Evolutionary conservation across 2,888 invertebrate species (phyloP), one percentile per base, ranked within the genome.

Genomic region (Sturmia bella): DNA sequence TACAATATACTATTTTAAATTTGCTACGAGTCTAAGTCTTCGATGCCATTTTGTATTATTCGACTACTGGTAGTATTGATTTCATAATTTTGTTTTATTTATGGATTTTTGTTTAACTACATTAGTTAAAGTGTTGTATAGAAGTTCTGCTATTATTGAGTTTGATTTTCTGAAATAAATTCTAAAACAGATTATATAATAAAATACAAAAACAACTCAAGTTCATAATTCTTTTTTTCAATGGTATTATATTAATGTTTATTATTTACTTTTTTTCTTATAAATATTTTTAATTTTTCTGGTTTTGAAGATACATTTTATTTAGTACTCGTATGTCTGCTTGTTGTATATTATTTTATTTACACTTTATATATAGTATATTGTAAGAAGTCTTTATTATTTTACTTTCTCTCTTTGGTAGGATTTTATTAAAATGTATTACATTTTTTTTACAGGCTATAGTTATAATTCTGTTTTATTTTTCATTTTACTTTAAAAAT

Each of bases 21-120:
- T 56, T n/a, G 13, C 54, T 64, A 70, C 56, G 54, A 77, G 56
- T 77, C 77, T 77, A 66, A 69, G 76, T 77, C 56, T 81, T 77
- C 77, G 77, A 77, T 81, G 73, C 52, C 59, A 37, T 70, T n/a
- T 50, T 63, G 39, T 64, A 63, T 1, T 32, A 7, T 15, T 69
- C 52, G 7, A 32, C 41, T 57, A 72, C 50, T 72, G 45, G 61
- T 78, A 76, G 56, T 59, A 41, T 59, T 54, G 24, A 52, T n/a
- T 50, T 43, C n/a, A 19, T 61, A 15, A 32, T 63, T 21, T 54
- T 56, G 3, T 45, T 56, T 19, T 56, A 7, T 57, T 61, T 21
- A 12, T 64, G 27, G 27, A n/a, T n/a, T 61, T 72, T 56, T 72
- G 19, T 41, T 59, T 3, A 50, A 32, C 32, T 32, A 32, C 9